phyloP scores from a whole-genome alignment of 2,113 vertebrate genomes.

The Chitala chitala region DNA sequence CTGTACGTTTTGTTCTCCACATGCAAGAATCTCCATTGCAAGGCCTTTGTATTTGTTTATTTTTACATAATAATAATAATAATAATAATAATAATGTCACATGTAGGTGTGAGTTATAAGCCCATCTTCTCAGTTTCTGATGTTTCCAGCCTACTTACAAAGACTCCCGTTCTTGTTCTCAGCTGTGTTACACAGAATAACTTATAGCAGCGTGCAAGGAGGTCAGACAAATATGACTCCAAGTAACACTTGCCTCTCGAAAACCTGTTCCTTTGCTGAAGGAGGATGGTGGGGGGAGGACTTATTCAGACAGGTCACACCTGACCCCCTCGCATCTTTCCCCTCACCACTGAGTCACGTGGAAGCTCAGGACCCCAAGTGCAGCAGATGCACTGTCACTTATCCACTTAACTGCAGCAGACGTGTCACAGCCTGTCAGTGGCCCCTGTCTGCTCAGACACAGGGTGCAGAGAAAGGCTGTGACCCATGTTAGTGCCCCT shows the following conservation, averaged over 20 bases:
- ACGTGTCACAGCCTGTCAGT: conserved; percentile 15
- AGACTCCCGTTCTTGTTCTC: conserved; percentile 9
- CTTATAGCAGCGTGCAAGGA: not conserved
- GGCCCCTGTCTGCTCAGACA: conserved; percentile 1
- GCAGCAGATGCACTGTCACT: conserved; percentile 21
- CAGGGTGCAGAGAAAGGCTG: conserved; percentile 1
- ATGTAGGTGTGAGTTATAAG: not conserved
- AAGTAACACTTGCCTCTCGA: not conserved
- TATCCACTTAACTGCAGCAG: conserved; percentile 11
- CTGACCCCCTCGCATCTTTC: not conserved
- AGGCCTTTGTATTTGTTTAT: too few relatives aligned
- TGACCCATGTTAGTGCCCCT: conserved; percentile 4
- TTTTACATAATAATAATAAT: too few relatives aligned
- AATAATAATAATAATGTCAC: too few relatives aligned
- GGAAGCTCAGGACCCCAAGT: conserved; percentile 6
- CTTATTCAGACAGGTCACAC: conserved; percentile 6
- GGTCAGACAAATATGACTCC: not conserved
- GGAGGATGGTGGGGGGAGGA: not conserved
- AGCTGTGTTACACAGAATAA: not conserved
- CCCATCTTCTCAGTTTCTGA: not conserved
- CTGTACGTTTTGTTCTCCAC: too few relatives aligned
- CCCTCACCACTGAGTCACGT: not conserved
- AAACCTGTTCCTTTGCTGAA: not conserved
- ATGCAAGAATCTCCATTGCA: too few relatives aligned
- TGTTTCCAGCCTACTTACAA: not conserved